Conservation (phyloP, 1,140 invertebrate species). For the Drosophila nebulosa region DNA sequence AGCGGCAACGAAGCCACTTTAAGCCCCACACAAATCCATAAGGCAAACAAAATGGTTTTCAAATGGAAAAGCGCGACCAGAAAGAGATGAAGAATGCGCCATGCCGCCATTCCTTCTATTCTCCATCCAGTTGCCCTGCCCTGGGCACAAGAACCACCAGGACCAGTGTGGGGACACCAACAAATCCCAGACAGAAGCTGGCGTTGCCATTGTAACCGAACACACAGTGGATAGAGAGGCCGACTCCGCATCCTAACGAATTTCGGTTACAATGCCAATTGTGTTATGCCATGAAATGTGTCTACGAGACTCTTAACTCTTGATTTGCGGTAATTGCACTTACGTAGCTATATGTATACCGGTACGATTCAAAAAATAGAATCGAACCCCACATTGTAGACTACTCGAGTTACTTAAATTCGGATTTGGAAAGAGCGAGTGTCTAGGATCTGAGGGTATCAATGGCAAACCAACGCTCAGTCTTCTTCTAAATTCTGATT, state of each 20-base stretch:
- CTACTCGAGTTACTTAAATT: no score
- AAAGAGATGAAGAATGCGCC: conserved; percentile 26
- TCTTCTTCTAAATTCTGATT: not conserved
- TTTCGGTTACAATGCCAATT: not conserved
- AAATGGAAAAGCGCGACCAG: conserved; percentile 64
- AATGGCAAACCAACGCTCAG: no score
- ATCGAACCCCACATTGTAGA: not conserved
- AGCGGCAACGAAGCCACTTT: conserved; percentile 78
- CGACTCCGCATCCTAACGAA: not conserved
- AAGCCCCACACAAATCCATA: conserved; percentile 77
- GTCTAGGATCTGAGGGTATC: no score
- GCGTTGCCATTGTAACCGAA: conserved; percentile 64
- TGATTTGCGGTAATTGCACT: no score
- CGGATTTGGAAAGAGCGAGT: no score
- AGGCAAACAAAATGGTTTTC: conserved; percentile 80
- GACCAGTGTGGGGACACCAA: not conserved
- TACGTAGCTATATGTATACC: no score
- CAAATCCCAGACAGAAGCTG: conserved; percentile 11
- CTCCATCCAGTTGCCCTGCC: not conserved
- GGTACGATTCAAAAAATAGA: no score
- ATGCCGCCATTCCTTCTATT: conserved; percentile 1
- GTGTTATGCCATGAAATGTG: not conserved
- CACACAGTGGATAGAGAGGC: not conserved
- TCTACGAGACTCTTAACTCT: not conserved
- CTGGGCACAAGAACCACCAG: not conserved